Percentiles rank a stretch among this genome's conserved stretches.
Conservation (phyloP, 2,888 invertebrate species). For the Tinea semifulvella region DNA sequence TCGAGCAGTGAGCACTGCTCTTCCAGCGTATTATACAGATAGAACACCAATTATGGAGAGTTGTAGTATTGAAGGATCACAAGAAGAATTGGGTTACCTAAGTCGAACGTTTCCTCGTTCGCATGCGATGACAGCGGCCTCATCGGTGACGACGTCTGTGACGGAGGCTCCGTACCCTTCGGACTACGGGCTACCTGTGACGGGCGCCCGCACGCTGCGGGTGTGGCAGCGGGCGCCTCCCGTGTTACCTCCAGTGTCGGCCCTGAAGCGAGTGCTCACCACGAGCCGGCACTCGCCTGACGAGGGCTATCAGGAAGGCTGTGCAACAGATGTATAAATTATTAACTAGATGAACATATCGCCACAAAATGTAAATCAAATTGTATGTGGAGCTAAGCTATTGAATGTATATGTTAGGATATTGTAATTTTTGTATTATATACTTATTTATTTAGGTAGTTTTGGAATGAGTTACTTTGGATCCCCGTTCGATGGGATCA, state of each 20-base stretch:
- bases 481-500: constrained; percentile 51
- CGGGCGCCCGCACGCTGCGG: constrained; percentile 77
- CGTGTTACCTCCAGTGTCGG: constrained; percentile 85
- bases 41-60: constrained; percentile 79
- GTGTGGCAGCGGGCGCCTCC: constrained; percentile 91
- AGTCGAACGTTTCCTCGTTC: constrained; percentile 71
- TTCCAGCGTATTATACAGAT: constrained; percentile 72
- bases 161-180: constrained; percentile 71
- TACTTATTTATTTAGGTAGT: constrained; percentile 59
- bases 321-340: constrained; percentile 86
- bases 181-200: constrained; percentile 81
- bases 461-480: constrained; percentile 55
- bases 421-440: constrained; percentile 49
- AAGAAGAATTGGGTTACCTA: constrained; percentile 69
- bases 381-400: constrained; percentile 5
- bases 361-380: constrained; percentile 7
- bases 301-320: constrained; percentile 92
- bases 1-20: constrained; percentile 65
- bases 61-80: constrained; percentile 65
- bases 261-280: constrained; percentile 83
- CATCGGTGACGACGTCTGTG: constrained; percentile 62
- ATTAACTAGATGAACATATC: constrained; percentile 11
- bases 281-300: constrained; percentile 88
- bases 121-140: constrained; percentile 37
- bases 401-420: constrained; percentile 10